Evolutionary conservation across 2,113 vertebrate genomes (phyloP).

Genomic region (Crotalus viridis): DNA sequence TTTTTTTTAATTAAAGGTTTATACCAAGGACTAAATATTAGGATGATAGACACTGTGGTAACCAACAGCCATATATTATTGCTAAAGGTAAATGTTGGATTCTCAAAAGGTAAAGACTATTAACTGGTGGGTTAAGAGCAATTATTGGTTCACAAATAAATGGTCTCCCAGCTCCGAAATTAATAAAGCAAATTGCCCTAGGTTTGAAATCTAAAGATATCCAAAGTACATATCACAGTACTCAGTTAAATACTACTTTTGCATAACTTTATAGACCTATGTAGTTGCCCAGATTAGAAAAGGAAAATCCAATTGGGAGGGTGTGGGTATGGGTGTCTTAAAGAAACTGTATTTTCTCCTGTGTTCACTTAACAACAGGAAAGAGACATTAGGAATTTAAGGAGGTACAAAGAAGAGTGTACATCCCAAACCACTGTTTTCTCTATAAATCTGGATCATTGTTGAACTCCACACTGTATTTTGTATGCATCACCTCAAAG

Average conservation of each 20-base stretch:
- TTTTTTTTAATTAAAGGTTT: neutral
- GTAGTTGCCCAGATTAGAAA: neutral
- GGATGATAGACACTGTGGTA: neutral
- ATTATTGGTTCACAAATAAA: neutral
- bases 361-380: neutral
- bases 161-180: neutral
- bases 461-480: neutral
- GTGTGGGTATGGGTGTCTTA: neutral
- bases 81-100: neutral
- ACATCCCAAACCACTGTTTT: neutral
- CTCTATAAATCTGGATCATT: neutral
- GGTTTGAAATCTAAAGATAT: neutral
- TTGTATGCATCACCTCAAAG: neutral
- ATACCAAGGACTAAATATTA: neutral
- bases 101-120: neutral
- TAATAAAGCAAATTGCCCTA: neutral
- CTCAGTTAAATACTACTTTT: neutral
- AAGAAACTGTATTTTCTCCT: neutral
- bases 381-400: neutral
- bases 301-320: neutral
- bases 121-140: neutral
- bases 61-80: neutral
- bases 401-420: neutral
- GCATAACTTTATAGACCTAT: neutral
- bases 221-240: neutral